Evolutionary conservation across 2,797 vertebrate genomes (phyloP).

Genomic region (Spea hammondii): DNA sequence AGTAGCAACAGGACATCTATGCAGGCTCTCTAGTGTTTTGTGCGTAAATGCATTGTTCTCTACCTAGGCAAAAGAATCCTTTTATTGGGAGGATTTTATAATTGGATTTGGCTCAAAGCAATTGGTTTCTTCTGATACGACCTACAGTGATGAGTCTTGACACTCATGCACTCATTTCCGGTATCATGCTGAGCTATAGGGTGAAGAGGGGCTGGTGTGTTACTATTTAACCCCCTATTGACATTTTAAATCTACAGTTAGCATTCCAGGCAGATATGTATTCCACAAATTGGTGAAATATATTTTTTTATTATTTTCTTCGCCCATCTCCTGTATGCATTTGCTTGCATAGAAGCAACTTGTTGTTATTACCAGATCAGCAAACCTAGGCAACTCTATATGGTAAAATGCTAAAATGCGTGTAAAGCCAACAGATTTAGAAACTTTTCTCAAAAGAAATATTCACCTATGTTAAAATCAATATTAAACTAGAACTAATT

Average conservation of each 20-base stretch:
- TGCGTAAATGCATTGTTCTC: conserved; percentile 16
- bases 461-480: too few species aligned
- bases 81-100: conserved; percentile 21
- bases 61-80: conserved; percentile 8
- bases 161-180: conserved; percentile 27
- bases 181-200: conserved; percentile 6
- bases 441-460: too few species aligned
- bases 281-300: not conserved
- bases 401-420: too few species aligned
- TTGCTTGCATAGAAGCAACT: too few species aligned
- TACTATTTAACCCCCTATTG: not conserved
- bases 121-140: conserved; percentile 25
- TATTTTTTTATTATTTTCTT: too few species aligned
- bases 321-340: too few species aligned
- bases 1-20: not conserved
- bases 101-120: conserved; percentile 18
- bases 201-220: not conserved
- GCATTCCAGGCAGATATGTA: not conserved
- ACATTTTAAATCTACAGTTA: not conserved
- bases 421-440: too few species aligned
- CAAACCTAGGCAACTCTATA: too few species aligned
- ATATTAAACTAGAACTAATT: too few species aligned
- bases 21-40: not conserved
- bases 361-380: too few species aligned
- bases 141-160: conserved; percentile 24